Evolutionary conservation across 2,888 invertebrate species (phyloP).

Genomic region (Philhelius pedissequus): DNA sequence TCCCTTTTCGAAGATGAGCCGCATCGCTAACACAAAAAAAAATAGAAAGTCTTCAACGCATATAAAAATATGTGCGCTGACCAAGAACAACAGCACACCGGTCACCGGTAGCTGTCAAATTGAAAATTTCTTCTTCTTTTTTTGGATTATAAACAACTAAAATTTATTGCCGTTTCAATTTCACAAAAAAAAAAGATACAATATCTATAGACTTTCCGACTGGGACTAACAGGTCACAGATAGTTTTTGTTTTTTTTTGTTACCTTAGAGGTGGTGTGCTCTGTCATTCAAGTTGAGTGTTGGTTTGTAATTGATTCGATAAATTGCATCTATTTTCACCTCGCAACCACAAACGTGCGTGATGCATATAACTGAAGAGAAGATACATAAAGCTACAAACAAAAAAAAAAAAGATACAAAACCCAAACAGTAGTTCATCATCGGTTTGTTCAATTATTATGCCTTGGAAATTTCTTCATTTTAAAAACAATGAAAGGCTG

Average conservation of each 20-base stretch:
- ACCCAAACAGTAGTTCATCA: constrained; percentile 28
- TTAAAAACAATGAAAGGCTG: constrained; percentile 17
- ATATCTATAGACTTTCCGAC: constrained; percentile 44
- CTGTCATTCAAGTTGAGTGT: not conserved
- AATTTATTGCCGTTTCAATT: constrained; percentile 66
- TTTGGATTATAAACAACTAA: constrained; percentile 71
- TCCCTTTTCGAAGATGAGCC: not conserved
- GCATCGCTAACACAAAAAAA: constrained; percentile 5
- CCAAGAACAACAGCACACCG: constrained; percentile 18
- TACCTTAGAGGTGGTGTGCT: not conserved
- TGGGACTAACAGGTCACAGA: constrained; percentile 28
- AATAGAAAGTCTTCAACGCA: constrained; percentile 61
- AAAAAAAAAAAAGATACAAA: not conserved
- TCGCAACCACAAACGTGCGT: constrained; percentile 22
- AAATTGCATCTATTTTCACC: constrained; percentile 44
- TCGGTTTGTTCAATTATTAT: constrained; percentile 41
- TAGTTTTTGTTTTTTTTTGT: constrained; percentile 5
- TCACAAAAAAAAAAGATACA: constrained; percentile 40
- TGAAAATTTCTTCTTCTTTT: constrained; percentile 71
- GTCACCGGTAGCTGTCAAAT: constrained; percentile 71
- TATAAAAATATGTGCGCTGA: not conserved
- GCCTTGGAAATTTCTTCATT: constrained; percentile 45
- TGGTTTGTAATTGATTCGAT: constrained; percentile 42
- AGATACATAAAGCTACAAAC: no score
- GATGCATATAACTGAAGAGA: not conserved